A percentile compares a stretch with the other conserved stretches of the same genome.
Conservation (phyloP, 1,140 invertebrate genomes). For the Macrotrachela quadricornifera region DNA sequence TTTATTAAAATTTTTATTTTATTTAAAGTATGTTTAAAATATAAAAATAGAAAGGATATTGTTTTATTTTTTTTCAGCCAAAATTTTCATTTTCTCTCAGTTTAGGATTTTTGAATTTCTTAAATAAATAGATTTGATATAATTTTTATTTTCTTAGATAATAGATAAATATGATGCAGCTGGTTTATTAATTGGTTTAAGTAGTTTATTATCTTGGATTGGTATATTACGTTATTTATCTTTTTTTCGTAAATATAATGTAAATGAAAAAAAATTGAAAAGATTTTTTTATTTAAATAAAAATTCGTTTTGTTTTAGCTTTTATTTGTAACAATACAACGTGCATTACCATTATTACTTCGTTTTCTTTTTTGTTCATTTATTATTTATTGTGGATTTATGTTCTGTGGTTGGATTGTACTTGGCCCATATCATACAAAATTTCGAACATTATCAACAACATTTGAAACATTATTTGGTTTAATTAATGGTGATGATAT, state of each 20-base stretch:
- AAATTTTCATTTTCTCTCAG: too few relatives aligned
- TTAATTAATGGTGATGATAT: slow-evolving; percentile 98
- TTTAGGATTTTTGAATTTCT: too few relatives aligned
- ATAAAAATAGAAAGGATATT: too few relatives aligned
- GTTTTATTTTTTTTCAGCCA: too few relatives aligned
- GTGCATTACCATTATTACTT: slow-evolving; percentile 67
- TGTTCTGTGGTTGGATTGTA: slow-evolving; percentile 91
- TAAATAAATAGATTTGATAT: too few relatives aligned
- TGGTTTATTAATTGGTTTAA: slow-evolving; percentile 72
- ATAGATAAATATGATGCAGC: slow-evolving; percentile 58
- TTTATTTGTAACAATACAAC: slow-evolving; percentile 78
- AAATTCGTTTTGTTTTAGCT: slow-evolving; percentile 42
- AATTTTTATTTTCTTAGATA: too few relatives aligned
- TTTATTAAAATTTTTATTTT: too few relatives aligned
- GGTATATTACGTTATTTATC: slow-evolving; percentile 83
- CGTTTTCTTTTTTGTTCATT: slow-evolving; percentile 62
- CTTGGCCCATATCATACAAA: slow-evolving; percentile 73
- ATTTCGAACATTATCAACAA: slow-evolving; percentile 46
- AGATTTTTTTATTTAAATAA: too few relatives aligned
- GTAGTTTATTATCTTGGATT: slow-evolving; percentile 86
- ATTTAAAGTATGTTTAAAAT: too few relatives aligned
- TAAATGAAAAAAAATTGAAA: slow-evolving; percentile 15
- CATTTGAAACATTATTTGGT: slow-evolving; percentile 43
- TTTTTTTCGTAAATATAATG: slow-evolving; percentile 94
- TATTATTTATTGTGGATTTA: slow-evolving; percentile 72